phyloP scores from a whole-genome alignment of 2,113 vertebrate species.

The Grantiella picta region DNA sequence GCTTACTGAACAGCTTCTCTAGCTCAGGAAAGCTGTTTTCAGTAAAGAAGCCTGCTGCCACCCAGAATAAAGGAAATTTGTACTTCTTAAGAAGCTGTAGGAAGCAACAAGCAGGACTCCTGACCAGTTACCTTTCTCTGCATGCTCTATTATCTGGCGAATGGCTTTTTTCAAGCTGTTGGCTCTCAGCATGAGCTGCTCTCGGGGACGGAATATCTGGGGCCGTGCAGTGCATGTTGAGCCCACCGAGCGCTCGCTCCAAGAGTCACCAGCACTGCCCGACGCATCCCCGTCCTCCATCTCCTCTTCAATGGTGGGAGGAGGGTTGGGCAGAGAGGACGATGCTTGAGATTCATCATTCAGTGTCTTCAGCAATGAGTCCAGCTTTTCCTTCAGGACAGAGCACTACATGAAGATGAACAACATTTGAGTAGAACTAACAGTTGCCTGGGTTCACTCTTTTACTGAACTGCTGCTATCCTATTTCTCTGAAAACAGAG shows the following conservation, averaged over 20 bases:
- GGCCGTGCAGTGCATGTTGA: constrained; percentile 71
- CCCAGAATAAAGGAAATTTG: not conserved
- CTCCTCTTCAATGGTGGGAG: constrained; percentile 92
- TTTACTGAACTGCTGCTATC: not conserved
- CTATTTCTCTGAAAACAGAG: not conserved
- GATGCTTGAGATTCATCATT: constrained; percentile 91
- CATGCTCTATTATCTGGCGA: constrained; percentile 96
- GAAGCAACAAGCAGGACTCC: not conserved
- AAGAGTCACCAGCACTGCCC: constrained; percentile 47
- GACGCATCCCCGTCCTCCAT: constrained; percentile 79
- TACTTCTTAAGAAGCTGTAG: not conserved
- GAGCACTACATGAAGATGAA: constrained; percentile 77
- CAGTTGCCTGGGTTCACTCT: not conserved
- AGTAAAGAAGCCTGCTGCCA: not conserved
- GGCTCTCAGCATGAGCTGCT: constrained; percentile 95
- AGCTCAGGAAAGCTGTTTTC: not conserved
- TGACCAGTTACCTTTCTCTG: constrained; percentile 84
- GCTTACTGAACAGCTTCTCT: not conserved
- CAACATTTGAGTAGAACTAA: not conserved
- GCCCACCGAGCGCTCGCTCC: constrained; percentile 40
- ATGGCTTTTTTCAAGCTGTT: constrained; percentile 98
- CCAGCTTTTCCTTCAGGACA: constrained; percentile 93
- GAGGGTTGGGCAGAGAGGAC: constrained; percentile 77
- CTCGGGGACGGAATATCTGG: constrained; percentile 89
- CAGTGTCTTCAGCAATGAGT: constrained; percentile 90